Base-by-base conservation (phyloP, 2,888 invertebrate genomes). In the Hirtodrosophila histrioides region DNA sequence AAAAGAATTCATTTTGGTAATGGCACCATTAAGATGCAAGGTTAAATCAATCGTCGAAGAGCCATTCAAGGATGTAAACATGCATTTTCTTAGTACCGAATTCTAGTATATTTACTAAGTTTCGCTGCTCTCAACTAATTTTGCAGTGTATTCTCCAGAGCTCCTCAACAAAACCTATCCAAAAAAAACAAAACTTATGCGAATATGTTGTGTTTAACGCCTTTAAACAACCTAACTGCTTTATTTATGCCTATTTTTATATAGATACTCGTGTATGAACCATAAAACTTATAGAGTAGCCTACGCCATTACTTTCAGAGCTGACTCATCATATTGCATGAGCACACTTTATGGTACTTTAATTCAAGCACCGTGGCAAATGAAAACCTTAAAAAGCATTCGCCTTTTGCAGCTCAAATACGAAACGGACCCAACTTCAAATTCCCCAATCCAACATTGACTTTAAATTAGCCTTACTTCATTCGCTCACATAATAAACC, bases 401-500 rank as follows among this genome's bases (percentile, higher is more conserved):
- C 31, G 41, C 29, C 27, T 27, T 41, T 36, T 12, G 10, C 61
- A 11, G 27, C 27, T 27, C n/a, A 17, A 2, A 17, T 17, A 17
- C 17, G 17, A 17, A 17, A 1, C 17, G 17, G 17, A 17, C 17
- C 17, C 17, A 17, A 17, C 17, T 17, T 1, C 17, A 62, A 61
- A 54, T 69, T 51, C 43, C 44, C 66, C 43, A 76, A 62, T 61
- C 77, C 23, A 64, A 72, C 68, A 71, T 84, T 81, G 85, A 78
- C 82, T 69, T 84, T 75, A 80, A 80, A 80, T 80, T 84, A 84
- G 80, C 69, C 75, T 84, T 75, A 62, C 69, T 78, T 78, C 85
- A 78, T 51, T 63, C 81, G 85, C 64, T 46, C 49, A 70, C 17
- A 17, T 17, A 17, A 84, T 77, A 81, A 84, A 80, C 80, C 78